Evolutionary conservation across 2,888 invertebrate genomes (phyloP), one percentile per base, ranked within the genome.

Genomic region (Brassicogethes aeneus): DNA sequence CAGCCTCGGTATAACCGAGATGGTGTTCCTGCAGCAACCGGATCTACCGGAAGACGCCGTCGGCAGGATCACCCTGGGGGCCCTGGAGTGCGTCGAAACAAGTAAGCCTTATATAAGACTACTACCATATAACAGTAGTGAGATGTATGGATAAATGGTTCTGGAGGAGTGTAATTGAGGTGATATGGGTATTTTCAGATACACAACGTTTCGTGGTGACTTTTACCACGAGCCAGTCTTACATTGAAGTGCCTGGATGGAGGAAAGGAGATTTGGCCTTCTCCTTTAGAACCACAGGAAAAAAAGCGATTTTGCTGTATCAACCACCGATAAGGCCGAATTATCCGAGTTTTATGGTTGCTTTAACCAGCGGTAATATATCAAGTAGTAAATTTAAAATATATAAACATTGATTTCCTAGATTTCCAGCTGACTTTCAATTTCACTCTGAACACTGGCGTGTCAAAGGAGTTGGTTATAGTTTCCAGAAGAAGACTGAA

Each of bases 221-320:
- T 2, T 93, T 94, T 61, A 92, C 91, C 35, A 91, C 91, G 1
- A 87, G 88, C 16, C 89, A 90, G 54, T 91, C 91, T 0, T 93
- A 88, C 64, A 85, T 95, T 51, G 89, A 91, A 70, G 90, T 93
- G 1, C 91, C 90, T 0, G 90, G 92, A 0, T 94, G 94, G 94
- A 75, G 87, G 42, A 88, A 89, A 58, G 92, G 92, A 1, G 91
- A 92, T 59, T 82, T 94, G 47, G 89, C 90, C 0, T 90, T 94
- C 68, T 91, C 91, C 54, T 94, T 94, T 61, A 76, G 92, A 47
- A 94, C 94, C 0, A 92, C 92, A 1, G 89, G 91, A 23, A 85
- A 85, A 53, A 86, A 85, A 59, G 93, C 92, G 2, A 87, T 94
- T 50, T 70, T 95, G 16, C 69, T 94, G 3, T 92, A 92, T 60